Base-by-base conservation (phyloP, 2,888 invertebrate species). In the Melanostoma scalare region DNA sequence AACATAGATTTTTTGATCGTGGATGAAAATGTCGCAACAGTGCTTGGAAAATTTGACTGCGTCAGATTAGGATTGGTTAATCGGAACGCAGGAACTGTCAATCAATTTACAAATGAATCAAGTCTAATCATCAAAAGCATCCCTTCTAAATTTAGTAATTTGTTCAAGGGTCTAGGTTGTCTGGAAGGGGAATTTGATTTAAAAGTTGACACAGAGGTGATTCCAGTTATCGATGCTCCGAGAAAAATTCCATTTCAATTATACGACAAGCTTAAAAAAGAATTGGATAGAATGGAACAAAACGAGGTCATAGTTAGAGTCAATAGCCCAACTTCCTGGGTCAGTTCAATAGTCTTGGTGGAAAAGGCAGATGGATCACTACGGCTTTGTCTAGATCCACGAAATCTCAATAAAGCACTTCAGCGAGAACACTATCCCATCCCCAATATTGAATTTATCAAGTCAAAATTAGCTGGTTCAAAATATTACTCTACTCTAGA, bases 401-500 rank as follows among this genome's bases (percentile, higher is more conserved):
- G 63, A 63, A 61, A 73, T 53, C 44, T 73, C 9, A 73, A 73
- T 20, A 36, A 50, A 36, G 61, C 55, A 8, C 30, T 73, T 20
- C 9, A 35, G 5, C 10, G 72, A 20, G 42, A 31, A 8, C 72
- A 61, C 20, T 50, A 50, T 20, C 52, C 36, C 4, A 42, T 53
- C n/a, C 55, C 46, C 2, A 8, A 63, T 42, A 44, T 63, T 63
- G 73, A 73, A 6, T 38, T 38, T 4, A 38, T 38, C 38, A 38
- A 38, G 6, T 38, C 38, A 1, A 38, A 38, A 38, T 38, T 38
- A 6, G 38, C 38, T 4, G 38, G 38, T 6, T 4, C 6, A 6
- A 4, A 6, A 6, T 38, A 38, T 38, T 85, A 69, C 48, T 60
- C 53, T 5, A 58, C 68, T 6, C 35, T 85, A 6, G 80, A 85